phyloP scores from a whole-genome alignment of 30 jellyfish, hydroid and myxozoan species.

The Aurelia coerulea region DNA sequence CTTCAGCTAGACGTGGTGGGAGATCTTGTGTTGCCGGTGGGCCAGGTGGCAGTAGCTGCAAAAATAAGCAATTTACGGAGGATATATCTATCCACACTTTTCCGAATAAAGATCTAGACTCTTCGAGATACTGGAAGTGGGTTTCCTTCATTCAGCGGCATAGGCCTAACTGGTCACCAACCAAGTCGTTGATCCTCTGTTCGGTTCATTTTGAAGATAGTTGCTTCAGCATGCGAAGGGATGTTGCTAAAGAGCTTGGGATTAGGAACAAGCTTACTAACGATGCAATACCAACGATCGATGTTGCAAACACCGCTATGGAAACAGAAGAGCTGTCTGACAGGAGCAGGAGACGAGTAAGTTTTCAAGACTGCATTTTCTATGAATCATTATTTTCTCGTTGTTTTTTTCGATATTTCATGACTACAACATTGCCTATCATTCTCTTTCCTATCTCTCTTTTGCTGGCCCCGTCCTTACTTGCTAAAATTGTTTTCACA shows the following conservation, averaged over 20 bases:
- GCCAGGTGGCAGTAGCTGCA: neutral
- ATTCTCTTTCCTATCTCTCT: neutral
- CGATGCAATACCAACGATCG: conserved; percentile 7
- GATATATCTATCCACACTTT: neutral
- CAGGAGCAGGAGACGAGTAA: neutral
- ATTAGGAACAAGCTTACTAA: neutral
- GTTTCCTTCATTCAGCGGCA: neutral
- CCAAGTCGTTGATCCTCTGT: neutral
- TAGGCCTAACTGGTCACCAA: neutral
- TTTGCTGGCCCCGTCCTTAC: neutral
- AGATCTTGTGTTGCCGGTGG: conserved; percentile 1
- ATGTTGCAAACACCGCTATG: neutral
- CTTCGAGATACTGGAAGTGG: neutral
- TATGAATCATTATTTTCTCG: too few relatives aligned
- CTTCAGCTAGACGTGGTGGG: neutral
- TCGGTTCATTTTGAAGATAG: neutral
- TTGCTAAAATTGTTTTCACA: neutral
- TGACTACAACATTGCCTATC: neutral
- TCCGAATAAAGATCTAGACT: neutral
- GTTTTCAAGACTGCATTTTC: neutral
- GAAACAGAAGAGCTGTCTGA: neutral
- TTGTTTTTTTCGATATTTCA: neutral
- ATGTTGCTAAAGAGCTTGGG: neutral
- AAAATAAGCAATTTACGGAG: neutral
- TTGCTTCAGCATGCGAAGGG: neutral